Conservation (phyloP, 2,797 vertebrate species). For the Yasuhikotakia modesta region DNA sequence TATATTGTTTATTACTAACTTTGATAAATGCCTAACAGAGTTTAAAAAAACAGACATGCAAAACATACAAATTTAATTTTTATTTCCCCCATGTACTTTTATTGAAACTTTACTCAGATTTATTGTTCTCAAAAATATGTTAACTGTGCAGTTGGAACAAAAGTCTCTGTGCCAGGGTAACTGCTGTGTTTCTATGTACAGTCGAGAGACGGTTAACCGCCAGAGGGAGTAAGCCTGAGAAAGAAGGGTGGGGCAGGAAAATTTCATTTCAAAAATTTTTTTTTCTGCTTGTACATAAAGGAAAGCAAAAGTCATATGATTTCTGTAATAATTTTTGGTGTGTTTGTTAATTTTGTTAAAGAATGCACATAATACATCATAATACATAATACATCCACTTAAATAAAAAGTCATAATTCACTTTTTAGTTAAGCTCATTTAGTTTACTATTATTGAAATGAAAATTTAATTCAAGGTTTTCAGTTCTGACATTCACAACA, state of each 20-base stretch:
- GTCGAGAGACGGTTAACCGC: constrained; percentile 70
- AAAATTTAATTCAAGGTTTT: background rate
- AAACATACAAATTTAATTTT: background rate
- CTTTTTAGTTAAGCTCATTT: too few species aligned
- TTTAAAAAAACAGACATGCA: background rate
- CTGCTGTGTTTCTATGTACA: constrained; percentile 74
- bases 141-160: background rate
- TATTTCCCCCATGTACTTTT: background rate
- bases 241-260: background rate
- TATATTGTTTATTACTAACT: too few species aligned
- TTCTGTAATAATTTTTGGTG: too few species aligned
- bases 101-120: too few species aligned
- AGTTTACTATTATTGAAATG: background rate
- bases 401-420: background rate
- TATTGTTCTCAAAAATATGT: too few species aligned
- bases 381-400: too few species aligned
- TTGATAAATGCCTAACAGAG: too few species aligned
- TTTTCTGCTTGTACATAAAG: background rate
- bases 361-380: too few species aligned
- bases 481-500: too few species aligned
- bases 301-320: too few species aligned
- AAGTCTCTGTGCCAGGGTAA: too few species aligned
- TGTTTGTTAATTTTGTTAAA: too few species aligned
- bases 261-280: background rate
- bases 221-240: constrained; percentile 66